Base-by-base conservation (phyloP, 1,140 invertebrate species). In the Lordiphosa mommai region DNA sequence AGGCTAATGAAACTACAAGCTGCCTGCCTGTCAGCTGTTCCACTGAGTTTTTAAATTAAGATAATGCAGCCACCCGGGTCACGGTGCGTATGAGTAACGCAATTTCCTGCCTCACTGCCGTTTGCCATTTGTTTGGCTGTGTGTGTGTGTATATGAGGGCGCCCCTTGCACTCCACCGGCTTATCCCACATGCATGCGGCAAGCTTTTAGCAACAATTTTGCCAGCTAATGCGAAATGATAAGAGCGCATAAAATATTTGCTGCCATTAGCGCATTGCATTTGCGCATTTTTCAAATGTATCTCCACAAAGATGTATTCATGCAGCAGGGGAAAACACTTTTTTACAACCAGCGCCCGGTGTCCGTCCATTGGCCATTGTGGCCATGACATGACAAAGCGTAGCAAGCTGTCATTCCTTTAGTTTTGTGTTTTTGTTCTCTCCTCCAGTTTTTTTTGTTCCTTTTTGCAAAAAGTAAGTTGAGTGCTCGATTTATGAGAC, bases 1-100 rank as follows among this genome's bases (percentile, higher is more conserved):
- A 66, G 77, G 68, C 61, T 84, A 84, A 84, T 77, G 68, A 84
- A 84, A 84, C 79, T 77, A 84, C 84, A 65, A 77, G 57, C 20
- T 48, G 29, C 23, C 32, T 10, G 43, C 32, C 16, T 38, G 50
- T 46, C 29, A 13, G 49, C 37, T 33, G 33, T 36, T 50, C 40
- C 50, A 20, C 52, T 43, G 58, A 47, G 61, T 55, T 84, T 80
- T 84, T 72, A 72, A 84, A 84, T 84, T 72, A 77, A 77, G 77
- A 84, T 84, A 84, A 69, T 77, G 77, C 77, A 65, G 55, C 50
- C 48, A 37, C 36, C 7, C n/a, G 43, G 41, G 51, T 57, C 59
- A 77, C 79, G 43, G 52, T 77, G 77, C 77, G 77, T 84, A 84
- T 84, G 77, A 77, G 77, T 77, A 77, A 61, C 63, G 64, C 49